Evolutionary conservation across 2,888 invertebrate genomes (phyloP).

Genomic region (Cerceris rybyensis): DNA sequence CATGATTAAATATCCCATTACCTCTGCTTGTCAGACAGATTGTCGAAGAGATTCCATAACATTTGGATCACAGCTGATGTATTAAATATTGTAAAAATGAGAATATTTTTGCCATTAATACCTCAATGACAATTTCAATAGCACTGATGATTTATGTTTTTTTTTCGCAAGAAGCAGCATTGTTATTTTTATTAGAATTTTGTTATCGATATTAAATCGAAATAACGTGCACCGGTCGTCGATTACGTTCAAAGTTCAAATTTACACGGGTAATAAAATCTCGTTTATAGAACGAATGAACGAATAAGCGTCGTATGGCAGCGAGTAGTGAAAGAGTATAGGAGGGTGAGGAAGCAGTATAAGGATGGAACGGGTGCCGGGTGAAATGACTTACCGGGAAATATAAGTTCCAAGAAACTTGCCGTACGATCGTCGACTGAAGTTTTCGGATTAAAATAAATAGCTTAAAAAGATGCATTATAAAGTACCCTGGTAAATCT

Average conservation of each 20-base stretch:
- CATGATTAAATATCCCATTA: too few relatives aligned
- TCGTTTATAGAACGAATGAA: constrained; percentile 48
- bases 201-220: constrained; percentile 42
- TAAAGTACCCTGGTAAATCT: neutral
- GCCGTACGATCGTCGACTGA: constrained; percentile 1
- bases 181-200: constrained; percentile 37
- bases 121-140: neutral
- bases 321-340: neutral
- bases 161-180: constrained; percentile 7
- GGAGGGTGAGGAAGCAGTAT: neutral
- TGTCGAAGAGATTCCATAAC: too few relatives aligned
- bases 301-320: constrained; percentile 39
- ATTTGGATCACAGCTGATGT: too few relatives aligned
- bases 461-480: neutral
- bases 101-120: neutral
- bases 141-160: neutral
- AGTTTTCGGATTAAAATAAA: neutral
- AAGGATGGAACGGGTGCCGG: constrained; percentile 23
- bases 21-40: too few relatives aligned
- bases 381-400: constrained; percentile 34
- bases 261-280: constrained; percentile 56
- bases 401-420: constrained; percentile 37
- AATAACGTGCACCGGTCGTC: constrained; percentile 35
- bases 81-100: too few relatives aligned
- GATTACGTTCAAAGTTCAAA: constrained; percentile 43